Base-by-base conservation (phyloP, 2,888 invertebrate species). In the Synanthedon vespiformis region DNA sequence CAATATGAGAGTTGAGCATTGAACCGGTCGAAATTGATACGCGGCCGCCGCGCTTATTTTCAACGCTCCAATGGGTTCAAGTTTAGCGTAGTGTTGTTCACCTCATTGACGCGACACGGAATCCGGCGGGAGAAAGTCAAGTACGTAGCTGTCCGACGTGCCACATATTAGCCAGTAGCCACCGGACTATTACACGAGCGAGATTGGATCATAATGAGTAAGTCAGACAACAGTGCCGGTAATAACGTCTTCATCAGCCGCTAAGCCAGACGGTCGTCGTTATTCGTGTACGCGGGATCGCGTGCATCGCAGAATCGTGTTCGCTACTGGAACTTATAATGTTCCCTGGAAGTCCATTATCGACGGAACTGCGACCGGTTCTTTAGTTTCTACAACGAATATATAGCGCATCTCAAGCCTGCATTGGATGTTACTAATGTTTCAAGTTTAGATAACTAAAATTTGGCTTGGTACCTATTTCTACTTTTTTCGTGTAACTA, bases 81-180 rank as follows among this genome's bases (percentile, higher is more conserved):
- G 75, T 79, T 73, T 67, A 77, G 65, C 68, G 69, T 72, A 68
- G 77, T 75, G 76, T 72, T 81, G 80, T 79, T 83, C 81, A 82
- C 81, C 76, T 80, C 78, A 71, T 75, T 76, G 78, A 78, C 76
- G 76, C 75, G 78, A 76, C 79, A 78, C 75, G 80, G 81, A 77
- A 83, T 83, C 77, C 64, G 62, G 66, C 61, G 74, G 86, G 82
- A 87, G 86, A 86, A 87, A 86, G 85, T 82, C 78, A 80, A 79
- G 79, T 79, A 80, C 68, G 67, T 56, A 70, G 67, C 58, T 70
- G 74, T 73, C 70, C 73, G 70, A 72, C 72, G 80, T 74, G 72
- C 80, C 60, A 81, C 78, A 79, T 71, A 65, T 64, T 51, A 49
- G 52, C 56, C 55, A 65, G 63, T 51, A 49, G 52, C 56, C 56